phyloP scores from a whole-genome alignment of 2,888 invertebrate genomes.

The Coelinius sp. region DNA sequence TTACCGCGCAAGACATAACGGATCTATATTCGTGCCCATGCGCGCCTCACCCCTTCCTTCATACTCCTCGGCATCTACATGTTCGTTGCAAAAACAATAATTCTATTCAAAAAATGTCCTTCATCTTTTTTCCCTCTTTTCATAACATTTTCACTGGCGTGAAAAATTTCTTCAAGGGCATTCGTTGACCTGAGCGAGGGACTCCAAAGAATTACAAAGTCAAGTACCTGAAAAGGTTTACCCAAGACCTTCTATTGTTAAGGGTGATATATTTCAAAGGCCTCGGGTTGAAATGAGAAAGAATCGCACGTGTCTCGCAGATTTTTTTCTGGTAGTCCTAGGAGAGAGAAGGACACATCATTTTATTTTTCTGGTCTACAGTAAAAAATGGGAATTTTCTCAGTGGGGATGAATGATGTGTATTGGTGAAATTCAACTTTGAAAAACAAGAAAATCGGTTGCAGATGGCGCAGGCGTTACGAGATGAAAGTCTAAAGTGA shows the following conservation, averaged over 20 bases:
- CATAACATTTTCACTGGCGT: no score
- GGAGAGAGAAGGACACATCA: neutral
- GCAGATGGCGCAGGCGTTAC: slow-evolving; percentile 26
- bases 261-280: neutral
- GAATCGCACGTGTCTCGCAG: slow-evolving; percentile 22
- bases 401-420: neutral
- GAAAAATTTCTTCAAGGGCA: neutral
- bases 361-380: no score
- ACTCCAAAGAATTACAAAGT: neutral
- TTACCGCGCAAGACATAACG: slow-evolving; percentile 28
- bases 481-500: slow-evolving; percentile 32
- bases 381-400: neutral
- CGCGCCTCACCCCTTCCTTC: slow-evolving; percentile 42
- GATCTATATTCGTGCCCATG: slow-evolving; percentile 53
- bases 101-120: no score
- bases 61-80: neutral
- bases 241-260: neutral
- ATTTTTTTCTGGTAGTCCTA: slow-evolving; percentile 13
- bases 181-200: neutral
- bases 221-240: neutral
- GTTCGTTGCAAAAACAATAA: no score
- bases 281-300: neutral
- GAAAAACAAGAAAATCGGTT: slow-evolving; percentile 28
- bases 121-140: no score
- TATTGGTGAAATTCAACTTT: neutral